These are phyloP conservation scores for Heteropelma amictum DNA, from an alignment of 2,888 invertebrate species.

Conservation along the genomic window DNA sequence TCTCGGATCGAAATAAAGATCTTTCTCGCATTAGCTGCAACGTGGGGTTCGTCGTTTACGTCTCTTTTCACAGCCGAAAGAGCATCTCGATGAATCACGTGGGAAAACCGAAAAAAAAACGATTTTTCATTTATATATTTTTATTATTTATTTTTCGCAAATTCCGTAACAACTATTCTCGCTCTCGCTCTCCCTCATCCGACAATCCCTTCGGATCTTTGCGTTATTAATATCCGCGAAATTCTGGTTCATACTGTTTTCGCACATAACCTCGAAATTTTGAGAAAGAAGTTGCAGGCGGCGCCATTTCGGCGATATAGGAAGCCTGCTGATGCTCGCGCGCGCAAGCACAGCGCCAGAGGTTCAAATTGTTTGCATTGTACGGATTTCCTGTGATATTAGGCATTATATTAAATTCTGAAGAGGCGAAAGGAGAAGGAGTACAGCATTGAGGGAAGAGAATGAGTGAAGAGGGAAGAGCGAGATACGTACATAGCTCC, in stretches of 20 bases:
- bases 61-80: constrained; percentile 9
- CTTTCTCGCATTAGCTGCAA: constrained; percentile 13
- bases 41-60: constrained; percentile 12
- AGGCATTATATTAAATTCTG: constrained; percentile 73
- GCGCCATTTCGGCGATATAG: constrained; percentile 13
- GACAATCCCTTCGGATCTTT: background rate
- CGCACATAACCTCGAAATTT: constrained; percentile 33
- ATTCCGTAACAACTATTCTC: no score
- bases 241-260: constrained; percentile 14
- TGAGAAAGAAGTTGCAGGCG: constrained; percentile 9
- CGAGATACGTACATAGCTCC: constrained; percentile 18
- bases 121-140: no score
- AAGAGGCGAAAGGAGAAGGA: constrained; percentile 60
- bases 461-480: background rate
- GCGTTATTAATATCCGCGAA: constrained; percentile 10
- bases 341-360: constrained; percentile 26
- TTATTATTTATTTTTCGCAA: no score
- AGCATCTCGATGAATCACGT: constrained; percentile 40
- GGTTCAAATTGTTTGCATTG: constrained; percentile 73
- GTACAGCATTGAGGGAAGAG: constrained; percentile 16
- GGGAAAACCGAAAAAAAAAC: background rate
- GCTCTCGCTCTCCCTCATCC: background rate
- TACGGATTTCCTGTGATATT: constrained; percentile 71
- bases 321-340: constrained; percentile 8
- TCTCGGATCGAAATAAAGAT: constrained; percentile 1